These are phyloP conservation scores for Plotosus lineatus DNA, from an alignment of 2,113 vertebrate species.

Conservation along the genomic window DNA sequence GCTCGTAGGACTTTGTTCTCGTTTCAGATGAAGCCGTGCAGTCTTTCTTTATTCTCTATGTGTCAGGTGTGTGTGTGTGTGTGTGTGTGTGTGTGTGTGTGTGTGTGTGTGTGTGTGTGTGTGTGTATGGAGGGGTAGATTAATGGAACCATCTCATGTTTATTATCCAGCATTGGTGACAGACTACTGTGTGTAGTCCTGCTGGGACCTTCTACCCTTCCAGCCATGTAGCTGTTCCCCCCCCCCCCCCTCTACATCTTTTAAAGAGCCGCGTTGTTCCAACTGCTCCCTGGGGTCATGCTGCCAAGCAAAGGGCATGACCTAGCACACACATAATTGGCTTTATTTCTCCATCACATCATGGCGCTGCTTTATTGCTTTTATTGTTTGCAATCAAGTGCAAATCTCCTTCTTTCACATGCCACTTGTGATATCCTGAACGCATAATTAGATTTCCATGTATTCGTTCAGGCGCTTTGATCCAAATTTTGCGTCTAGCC, in stretches of 20 bases:
- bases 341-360: slow-evolving; percentile 49
- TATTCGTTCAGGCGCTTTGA: neutral
- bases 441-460: slow-evolving; percentile 11
- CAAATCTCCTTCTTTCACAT: slow-evolving; percentile 15
- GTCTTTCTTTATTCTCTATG: slow-evolving; percentile 11
- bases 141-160: slow-evolving; percentile 44
- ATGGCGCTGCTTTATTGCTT: slow-evolving; percentile 35
- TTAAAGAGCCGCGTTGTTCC: slow-evolving; percentile 50
- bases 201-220: slow-evolving; percentile 43
- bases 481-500: neutral
- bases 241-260: slow-evolving; percentile 28
- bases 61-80: slow-evolving; percentile 3
- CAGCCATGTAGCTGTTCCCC: slow-evolving; percentile 29
- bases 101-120: neutral
- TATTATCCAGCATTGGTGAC: slow-evolving; percentile 42
- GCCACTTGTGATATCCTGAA: slow-evolving; percentile 9
- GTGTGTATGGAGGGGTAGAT: slow-evolving; percentile 31
- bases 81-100: neutral
- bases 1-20: neutral
- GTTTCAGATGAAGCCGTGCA: neutral
- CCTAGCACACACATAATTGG: slow-evolving; percentile 45
- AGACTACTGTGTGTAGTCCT: slow-evolving; percentile 40
- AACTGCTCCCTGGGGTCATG: slow-evolving; percentile 48
- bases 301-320: slow-evolving; percentile 50
- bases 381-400: slow-evolving; percentile 24